phyloP scores from a whole-genome alignment of 2,113 vertebrate species.

The Potamarius usumacintae region DNA sequence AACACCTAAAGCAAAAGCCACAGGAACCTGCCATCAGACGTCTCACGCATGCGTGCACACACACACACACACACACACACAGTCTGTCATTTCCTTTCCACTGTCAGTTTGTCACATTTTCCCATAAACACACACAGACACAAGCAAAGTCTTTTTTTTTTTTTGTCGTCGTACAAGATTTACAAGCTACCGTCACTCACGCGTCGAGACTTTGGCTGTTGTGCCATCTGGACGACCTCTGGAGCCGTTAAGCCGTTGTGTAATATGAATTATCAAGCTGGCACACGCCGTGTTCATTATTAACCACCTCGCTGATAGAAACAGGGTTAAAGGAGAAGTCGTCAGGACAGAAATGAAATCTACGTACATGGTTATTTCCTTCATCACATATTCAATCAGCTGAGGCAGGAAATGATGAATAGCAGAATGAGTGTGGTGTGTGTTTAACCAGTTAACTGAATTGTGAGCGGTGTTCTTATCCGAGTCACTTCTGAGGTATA shows the following conservation, averaged over 20 bases:
- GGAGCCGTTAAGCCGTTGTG: constrained; percentile 20
- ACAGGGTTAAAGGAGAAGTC: neutral
- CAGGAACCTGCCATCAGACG: constrained; percentile 11
- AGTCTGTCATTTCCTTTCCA: constrained; percentile 25
- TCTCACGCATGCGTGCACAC: neutral
- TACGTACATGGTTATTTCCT: neutral
- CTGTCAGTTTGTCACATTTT: neutral
- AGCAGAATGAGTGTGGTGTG: neutral
- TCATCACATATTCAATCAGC: neutral
- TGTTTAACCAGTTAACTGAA: neutral
- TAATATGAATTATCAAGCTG: constrained; percentile 32
- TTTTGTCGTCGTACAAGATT: neutral
- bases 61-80: no score
- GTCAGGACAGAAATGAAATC: neutral
- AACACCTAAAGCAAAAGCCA: constrained; percentile 22
- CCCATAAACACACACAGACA: neutral
- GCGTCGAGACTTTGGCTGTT: constrained; percentile 1
- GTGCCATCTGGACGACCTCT: constrained; percentile 27
- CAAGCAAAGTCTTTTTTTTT: neutral
- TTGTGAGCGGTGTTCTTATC: neutral
- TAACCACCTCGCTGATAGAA: neutral
- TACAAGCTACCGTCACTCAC: neutral
- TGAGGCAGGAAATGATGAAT: neutral
- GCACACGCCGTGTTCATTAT: neutral
- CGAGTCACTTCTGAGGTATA: neutral